Evolutionary conservation across 2,113 vertebrate species (phyloP), one percentile per base, ranked within the genome.

Genomic region (Phalacrocorax pelagicus): DNA sequence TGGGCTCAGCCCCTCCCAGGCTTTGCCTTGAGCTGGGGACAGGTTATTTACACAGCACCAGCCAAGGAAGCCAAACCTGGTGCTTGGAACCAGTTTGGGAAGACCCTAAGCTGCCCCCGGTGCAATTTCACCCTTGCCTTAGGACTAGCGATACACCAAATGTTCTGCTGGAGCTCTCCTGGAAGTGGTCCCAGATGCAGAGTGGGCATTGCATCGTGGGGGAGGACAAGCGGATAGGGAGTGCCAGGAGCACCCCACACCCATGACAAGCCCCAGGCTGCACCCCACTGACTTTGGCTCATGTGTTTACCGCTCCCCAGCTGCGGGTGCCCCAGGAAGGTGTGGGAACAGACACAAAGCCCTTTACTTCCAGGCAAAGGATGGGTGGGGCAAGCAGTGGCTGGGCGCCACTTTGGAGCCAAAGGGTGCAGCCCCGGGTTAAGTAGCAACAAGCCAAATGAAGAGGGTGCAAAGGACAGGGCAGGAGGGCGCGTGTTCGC

Each of bases 271-370:
- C 5, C 47, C 7, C 18, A 29, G n/a, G 34, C 4, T 10, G 18
- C 10, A 61, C 34, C 20, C 13, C 52, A 47, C 5, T 1, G 11
- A 8, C 9, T 19, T 47, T 26, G 61, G 55, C 9, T 57, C 11
- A 2, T 1, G 3, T 3, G 22, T 14, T 42, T 1, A 2, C 29
- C 2, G 1, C 40, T 82, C 14, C 66, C 13, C 21, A 6, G 24
- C 7, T 2, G 3, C 19, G 24, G 38, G 19, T 0, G 0, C 3
- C 16, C 26, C 5, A 1, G 5, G 0, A 3, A 10, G 20, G 17
- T 4, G 7, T 2, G 3, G 24, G 15, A 20, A 61, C 16, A 34
- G 19, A 72, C 22, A 30, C 12, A 36, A 30, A 80, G 46, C 46
- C 74, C 90, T 86, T 58, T 26, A 15, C 0, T 21, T 29, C 44